A percentile compares a stretch with the other conserved stretches of the same genome.
phyloP scores from a whole-genome alignment of 2,888 invertebrate species.

The Drosophila cyrtoloma region DNA sequence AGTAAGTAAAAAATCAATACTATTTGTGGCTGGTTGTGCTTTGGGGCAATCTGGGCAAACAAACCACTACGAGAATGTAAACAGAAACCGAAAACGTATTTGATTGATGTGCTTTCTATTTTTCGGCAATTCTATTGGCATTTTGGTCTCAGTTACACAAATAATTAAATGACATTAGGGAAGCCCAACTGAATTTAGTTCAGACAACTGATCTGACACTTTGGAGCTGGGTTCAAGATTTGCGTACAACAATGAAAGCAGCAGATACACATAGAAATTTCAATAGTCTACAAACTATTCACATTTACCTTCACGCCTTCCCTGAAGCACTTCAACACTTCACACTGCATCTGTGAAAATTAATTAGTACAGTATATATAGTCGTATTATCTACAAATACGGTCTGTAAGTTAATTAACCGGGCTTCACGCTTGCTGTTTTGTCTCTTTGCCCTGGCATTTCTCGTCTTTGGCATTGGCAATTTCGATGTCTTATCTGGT shows the following conservation, averaged over 20 bases:
- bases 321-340: conserved; percentile 7
- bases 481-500: conserved; percentile 15
- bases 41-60: conserved; percentile 47
- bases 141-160: conserved; percentile 60
- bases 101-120: conserved; percentile 67
- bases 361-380: conserved; percentile 42
- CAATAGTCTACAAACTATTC: not conserved
- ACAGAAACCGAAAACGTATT: conserved; percentile 64
- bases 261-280: not conserved
- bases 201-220: conserved; percentile 32
- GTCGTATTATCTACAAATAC: conserved; percentile 25
- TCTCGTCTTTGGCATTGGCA: conserved; percentile 20
- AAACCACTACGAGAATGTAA: conserved; percentile 50
- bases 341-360: conserved; percentile 28
- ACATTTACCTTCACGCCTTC: conserved; percentile 6
- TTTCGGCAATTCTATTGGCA: conserved; percentile 28
- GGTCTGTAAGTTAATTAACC: conserved; percentile 28
- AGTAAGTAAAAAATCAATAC: conserved; percentile 62
- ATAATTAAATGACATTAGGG: conserved; percentile 54
- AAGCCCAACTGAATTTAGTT: conserved; percentile 26
- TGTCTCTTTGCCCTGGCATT: conserved; percentile 12
- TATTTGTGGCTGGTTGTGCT: conserved; percentile 46
- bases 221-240: conserved; percentile 13
- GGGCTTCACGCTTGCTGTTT: conserved; percentile 24
- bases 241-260: not conserved